Evolutionary conservation across 2,888 invertebrate species (phyloP), one percentile per base, ranked within the genome.

Genomic region (Anagyrus pseudococci): DNA sequence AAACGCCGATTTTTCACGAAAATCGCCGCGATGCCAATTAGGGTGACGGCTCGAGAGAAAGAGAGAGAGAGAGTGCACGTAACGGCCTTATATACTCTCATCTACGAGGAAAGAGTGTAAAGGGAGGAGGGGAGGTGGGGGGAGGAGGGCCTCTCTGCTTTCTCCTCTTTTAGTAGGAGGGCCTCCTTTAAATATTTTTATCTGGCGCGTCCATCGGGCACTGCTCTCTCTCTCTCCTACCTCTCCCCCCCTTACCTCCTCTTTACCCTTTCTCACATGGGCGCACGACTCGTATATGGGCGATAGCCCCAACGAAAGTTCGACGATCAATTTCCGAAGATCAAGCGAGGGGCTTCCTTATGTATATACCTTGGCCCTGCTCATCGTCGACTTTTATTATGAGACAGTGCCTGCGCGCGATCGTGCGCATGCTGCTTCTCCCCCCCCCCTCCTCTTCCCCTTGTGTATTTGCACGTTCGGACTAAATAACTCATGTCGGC

Each of bases 11-110:
- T 44, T 44, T 20, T 19, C 22, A 19, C 19, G 44, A 19, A 20
- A 44, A 44, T 44, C 17, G 52, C 40, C 49, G 25, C 15, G 13
- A 6, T 33, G 40, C 29, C 55, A 50, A 55, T 61, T 56, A 33
- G 41, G 15, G 33, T 37, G 33, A 15, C 33, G 33, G 10, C 8
- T 2, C 15, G 33, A 13, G 33, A 7, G 29, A 4, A n/a, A 29
- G 29, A 7, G 29, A 7, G 10, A 7, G 29, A 7, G 29, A 7
- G 10, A 7, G 29, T 29, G 10, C 10, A 29, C 29, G 10, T 29
- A 29, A 4, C 29, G 6, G 29, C 10, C 10, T 4, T 29, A 29
- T 7, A 29, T 7, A 29, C 29, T 7, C 29, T 7, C 29, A 29
- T 10, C 4, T 10, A 29, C 8, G 33, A 37, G 33, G 15, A 37